Evolutionary conservation across 2,797 vertebrate genomes (phyloP).

Genomic region (Sebastes reedi): DNA sequence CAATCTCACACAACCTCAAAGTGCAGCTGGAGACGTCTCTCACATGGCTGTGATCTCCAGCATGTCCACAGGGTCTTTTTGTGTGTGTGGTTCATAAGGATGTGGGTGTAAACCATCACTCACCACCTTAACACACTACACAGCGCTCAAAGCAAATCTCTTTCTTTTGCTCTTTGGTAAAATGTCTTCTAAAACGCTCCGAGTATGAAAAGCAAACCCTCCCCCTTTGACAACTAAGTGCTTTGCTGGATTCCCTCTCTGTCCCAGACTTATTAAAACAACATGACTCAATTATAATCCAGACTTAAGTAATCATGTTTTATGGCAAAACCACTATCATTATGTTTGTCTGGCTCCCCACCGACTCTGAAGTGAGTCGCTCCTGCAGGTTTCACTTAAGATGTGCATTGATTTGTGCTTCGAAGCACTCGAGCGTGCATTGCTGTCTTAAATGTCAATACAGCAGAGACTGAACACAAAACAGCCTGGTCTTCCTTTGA

Average conservation of each 20-base stretch:
- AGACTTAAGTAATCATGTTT: slow-evolving; percentile 74
- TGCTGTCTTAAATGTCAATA: slow-evolving; percentile 66
- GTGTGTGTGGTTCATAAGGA: slow-evolving; percentile 37
- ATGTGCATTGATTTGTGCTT: slow-evolving; percentile 71
- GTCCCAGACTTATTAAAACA: slow-evolving; percentile 63
- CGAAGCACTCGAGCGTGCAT: slow-evolving; percentile 56
- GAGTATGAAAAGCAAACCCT: slow-evolving; percentile 2
- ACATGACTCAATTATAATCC: slow-evolving; percentile 63
- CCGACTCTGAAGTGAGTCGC: slow-evolving; percentile 40
- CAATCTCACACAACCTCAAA: slow-evolving; percentile 59
- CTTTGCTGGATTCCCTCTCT: slow-evolving; percentile 52
- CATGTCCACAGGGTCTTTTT: slow-evolving; percentile 47
- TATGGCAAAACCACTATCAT: slow-evolving; percentile 66
- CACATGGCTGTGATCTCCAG: slow-evolving; percentile 67
- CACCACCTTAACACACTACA: slow-evolving; percentile 39
- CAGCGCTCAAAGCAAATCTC: slow-evolving; percentile 27
- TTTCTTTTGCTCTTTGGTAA: slow-evolving; percentile 25
- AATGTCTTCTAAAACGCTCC: slow-evolving; percentile 19
- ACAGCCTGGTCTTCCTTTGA: slow-evolving; percentile 73
- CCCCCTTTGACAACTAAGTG: slow-evolving; percentile 44
- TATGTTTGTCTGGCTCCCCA: slow-evolving; percentile 63
- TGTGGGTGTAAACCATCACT: slow-evolving; percentile 58
- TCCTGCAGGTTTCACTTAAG: slow-evolving; percentile 64
- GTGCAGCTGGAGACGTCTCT: slow-evolving; percentile 65
- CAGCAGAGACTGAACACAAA: slow-evolving; percentile 59